Conservation (phyloP, 2,797 vertebrate genomes). For the Danio aesculapii region DNA sequence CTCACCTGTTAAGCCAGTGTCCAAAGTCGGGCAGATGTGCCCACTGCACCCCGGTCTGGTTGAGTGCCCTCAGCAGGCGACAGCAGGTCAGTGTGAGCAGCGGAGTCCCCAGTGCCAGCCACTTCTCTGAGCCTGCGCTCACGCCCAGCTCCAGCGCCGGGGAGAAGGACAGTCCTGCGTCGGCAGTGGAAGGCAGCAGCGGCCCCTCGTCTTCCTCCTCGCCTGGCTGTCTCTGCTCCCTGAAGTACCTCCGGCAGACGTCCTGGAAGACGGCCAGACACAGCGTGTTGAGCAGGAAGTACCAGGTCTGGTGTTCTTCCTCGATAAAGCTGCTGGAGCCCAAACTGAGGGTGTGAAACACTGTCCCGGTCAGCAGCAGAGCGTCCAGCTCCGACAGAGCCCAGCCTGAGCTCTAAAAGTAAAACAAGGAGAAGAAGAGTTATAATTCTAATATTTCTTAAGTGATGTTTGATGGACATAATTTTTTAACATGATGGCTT, state of each 20-base stretch:
- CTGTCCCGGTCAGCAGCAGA: slow-evolving; percentile 85
- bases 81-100: slow-evolving; percentile 88
- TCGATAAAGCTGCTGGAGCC: slow-evolving; percentile 95
- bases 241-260: slow-evolving; percentile 86
- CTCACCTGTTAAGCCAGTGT: slow-evolving; percentile 94
- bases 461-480: no score
- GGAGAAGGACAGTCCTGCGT: slow-evolving; percentile 43
- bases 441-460: no score
- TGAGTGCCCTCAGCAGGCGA: slow-evolving; percentile 90
- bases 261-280: slow-evolving; percentile 90
- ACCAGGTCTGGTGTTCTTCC: slow-evolving; percentile 98
- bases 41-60: slow-evolving; percentile 96
- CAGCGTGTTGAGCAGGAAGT: slow-evolving; percentile 92
- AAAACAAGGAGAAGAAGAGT: slow-evolving; percentile 43
- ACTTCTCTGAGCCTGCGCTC: slow-evolving; percentile 75
- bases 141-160: slow-evolving; percentile 61
- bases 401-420: slow-evolving; percentile 71
- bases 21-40: slow-evolving; percentile 91
- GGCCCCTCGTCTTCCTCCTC: slow-evolving; percentile 62
- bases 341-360: slow-evolving; percentile 89
- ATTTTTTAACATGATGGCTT: no score
- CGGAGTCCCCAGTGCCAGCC: slow-evolving; percentile 87
- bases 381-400: slow-evolving; percentile 87
- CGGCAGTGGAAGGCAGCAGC: slow-evolving; percentile 64
- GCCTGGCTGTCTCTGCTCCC: slow-evolving; percentile 54